A percentile compares a stretch with the other conserved stretches of the same genome.
Conservation (phyloP, 2,888 invertebrate genomes). For the Phytoseiulus persimilis region DNA sequence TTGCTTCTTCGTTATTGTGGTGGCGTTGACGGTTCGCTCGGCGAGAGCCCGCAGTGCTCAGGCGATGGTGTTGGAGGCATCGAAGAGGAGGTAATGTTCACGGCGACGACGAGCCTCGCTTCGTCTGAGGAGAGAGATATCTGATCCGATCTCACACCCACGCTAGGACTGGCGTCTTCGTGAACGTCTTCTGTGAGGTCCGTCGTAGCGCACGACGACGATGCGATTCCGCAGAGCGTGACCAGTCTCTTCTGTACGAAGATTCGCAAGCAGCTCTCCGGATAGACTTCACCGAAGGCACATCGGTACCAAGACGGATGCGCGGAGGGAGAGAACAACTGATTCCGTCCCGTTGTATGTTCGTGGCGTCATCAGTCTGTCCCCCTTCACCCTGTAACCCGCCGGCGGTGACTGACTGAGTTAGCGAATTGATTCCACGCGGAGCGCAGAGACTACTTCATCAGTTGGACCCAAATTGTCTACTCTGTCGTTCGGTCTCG, state of each 20-base stretch:
- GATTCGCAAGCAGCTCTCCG: not conserved
- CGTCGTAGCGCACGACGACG: not conserved
- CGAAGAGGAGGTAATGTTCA: not conserved
- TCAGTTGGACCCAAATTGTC: not conserved
- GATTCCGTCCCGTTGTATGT: not conserved
- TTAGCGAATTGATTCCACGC: not conserved
- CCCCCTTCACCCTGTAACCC: no score
- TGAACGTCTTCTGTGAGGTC: constrained; percentile 5
- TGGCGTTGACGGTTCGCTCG: not conserved
- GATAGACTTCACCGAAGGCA: not conserved
- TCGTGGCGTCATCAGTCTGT: not conserved
- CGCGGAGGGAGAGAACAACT: not conserved
- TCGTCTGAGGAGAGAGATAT: not conserved
- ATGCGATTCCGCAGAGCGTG: not conserved
- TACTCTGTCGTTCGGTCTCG: not conserved
- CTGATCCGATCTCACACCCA: not conserved
- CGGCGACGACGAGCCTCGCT: not conserved
- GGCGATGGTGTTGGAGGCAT: not conserved
- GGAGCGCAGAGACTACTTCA: not conserved
- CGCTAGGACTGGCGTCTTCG: not conserved
- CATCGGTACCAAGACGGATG: not conserved
- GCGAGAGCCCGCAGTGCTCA: not conserved
- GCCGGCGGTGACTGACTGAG: no score
- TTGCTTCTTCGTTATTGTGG: not conserved
- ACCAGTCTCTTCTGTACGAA: not conserved